A percentile compares a stretch with the other conserved stretches of the same genome.
These are phyloP conservation scores for Urocynchramus pylzowi DNA, from an alignment of 2,113 vertebrate species.

Conservation along the genomic window DNA sequence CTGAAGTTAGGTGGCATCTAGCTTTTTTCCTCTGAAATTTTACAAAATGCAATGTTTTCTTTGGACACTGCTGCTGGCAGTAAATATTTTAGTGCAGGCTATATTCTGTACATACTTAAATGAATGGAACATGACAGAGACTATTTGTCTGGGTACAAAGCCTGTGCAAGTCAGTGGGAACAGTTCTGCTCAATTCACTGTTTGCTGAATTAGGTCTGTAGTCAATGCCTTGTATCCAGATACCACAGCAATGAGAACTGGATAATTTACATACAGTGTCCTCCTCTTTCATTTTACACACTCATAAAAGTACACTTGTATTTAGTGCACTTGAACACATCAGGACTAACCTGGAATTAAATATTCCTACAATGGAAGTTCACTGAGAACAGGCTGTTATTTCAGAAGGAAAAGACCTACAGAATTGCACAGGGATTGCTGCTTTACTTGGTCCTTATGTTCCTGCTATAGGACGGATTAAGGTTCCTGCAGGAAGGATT, in stretches of 20 bases:
- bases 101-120: background rate
- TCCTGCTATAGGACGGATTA: background rate
- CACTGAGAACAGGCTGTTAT: background rate
- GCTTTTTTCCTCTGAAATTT: background rate
- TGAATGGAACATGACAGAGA: background rate
- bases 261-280: background rate
- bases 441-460: background rate
- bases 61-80: background rate
- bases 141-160: background rate
- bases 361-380: background rate
- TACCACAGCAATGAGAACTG: background rate
- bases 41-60: background rate
- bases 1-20: background rate
- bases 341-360: background rate
- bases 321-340: background rate
- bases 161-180: background rate
- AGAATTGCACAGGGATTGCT: background rate
- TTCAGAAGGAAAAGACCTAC: background rate
- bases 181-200: background rate
- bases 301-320: background rate
- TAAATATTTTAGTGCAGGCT: background rate
- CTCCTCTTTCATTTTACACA: background rate
- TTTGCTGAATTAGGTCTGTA: background rate
- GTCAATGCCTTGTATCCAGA: background rate
- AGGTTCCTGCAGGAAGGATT: background rate